Conservation (phyloP, 2,113 vertebrate species). For the Aix galericulata region DNA sequence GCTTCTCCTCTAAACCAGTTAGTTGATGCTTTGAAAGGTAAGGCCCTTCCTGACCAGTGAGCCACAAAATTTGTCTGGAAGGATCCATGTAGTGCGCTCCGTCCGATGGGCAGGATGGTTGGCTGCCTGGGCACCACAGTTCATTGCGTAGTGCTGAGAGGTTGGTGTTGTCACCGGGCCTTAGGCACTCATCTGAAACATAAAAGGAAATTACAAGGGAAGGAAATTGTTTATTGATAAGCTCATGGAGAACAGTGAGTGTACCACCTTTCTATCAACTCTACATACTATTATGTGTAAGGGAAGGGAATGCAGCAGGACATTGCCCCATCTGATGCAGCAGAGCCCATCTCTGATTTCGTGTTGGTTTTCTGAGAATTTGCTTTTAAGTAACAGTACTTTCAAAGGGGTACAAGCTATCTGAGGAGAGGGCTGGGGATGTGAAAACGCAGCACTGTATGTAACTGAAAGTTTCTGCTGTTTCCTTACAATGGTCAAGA, state of each 20-base stretch:
- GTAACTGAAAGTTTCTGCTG: not conserved
- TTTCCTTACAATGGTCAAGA: not conserved
- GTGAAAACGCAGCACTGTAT: not conserved
- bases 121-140: not conserved
- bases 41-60: not conserved
- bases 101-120: not conserved
- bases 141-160: not conserved
- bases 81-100: not conserved
- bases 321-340: fast-evolving
- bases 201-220: not conserved
- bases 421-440: not conserved
- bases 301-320: not conserved
- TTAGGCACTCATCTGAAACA: not conserved
- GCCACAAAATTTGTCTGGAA: not conserved
- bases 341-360: not conserved
- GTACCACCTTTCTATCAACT: not conserved
- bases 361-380: not conserved
- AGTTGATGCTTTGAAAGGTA: fast-evolving
- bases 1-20: not conserved
- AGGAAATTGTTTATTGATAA: not conserved
- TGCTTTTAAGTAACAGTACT: not conserved
- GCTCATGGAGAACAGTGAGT: not conserved
- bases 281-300: not conserved
- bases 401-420: not conserved
- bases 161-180: not conserved